phyloP scores from a whole-genome alignment of 1,140 invertebrate genomes.

The Saccostrea cuccullata region DNA sequence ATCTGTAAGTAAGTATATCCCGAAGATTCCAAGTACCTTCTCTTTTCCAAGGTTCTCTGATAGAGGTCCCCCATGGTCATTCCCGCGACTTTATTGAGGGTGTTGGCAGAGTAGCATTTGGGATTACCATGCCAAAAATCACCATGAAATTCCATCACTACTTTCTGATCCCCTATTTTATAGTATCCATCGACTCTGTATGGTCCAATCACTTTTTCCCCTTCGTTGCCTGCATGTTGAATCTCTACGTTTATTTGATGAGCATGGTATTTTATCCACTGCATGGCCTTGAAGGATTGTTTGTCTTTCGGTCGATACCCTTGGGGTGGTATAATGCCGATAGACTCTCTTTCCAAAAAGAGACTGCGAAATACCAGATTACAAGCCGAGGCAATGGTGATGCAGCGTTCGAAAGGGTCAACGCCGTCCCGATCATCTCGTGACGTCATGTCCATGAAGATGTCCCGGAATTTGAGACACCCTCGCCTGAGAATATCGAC shows the following conservation, averaged over 20 bases:
- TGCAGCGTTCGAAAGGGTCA: slow-evolving; percentile 45
- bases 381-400: background rate
- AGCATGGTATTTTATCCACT: slow-evolving; percentile 45
- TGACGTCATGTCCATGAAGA: slow-evolving; percentile 49
- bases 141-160: slow-evolving; percentile 61
- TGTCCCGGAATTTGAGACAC: slow-evolving; percentile 45
- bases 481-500: slow-evolving; percentile 35
- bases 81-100: background rate
- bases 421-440: slow-evolving; percentile 16
- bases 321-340: background rate
- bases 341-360: slow-evolving; percentile 36
- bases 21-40: slow-evolving; percentile 39
- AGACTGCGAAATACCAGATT: slow-evolving; percentile 46
- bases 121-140: slow-evolving; percentile 63
- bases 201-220: slow-evolving; percentile 45
- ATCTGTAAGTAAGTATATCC: slow-evolving; percentile 41
- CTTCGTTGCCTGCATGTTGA: slow-evolving; percentile 50
- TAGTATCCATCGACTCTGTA: slow-evolving; percentile 57
- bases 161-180: slow-evolving; percentile 43
- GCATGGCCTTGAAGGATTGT: slow-evolving; percentile 50
- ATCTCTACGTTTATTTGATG: slow-evolving; percentile 42
- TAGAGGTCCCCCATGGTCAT: slow-evolving; percentile 40
- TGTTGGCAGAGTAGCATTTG: background rate
- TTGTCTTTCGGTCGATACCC: slow-evolving; percentile 14
- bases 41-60: slow-evolving; percentile 47